Percentiles rank a stretch among this genome's conserved stretches.
Evolutionary conservation across 2,888 invertebrate genomes (phyloP).

Genomic region (Hecatera dysodea): DNA sequence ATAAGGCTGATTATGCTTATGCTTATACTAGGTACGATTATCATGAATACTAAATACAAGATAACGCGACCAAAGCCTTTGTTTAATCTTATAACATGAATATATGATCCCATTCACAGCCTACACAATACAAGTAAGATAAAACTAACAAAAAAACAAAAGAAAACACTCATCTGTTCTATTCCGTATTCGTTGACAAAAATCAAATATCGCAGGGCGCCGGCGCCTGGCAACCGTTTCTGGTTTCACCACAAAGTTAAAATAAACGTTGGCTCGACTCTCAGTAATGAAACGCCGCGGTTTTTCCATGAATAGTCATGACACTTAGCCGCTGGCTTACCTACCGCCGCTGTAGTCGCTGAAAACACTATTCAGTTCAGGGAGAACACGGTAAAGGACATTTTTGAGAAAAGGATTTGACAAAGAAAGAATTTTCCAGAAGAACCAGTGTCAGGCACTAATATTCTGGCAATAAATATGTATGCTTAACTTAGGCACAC

Average conservation of each 20-base stretch:
- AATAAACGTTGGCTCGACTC: slow-evolving; percentile 66
- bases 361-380: slow-evolving; percentile 42
- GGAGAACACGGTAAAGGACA: slow-evolving; percentile 46
- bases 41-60: no score
- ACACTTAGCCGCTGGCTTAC: slow-evolving; percentile 70
- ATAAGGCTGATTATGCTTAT: no score
- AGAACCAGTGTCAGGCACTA: no score
- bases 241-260: slow-evolving; percentile 54
- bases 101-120: background rate
- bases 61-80: no score
- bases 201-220: slow-evolving; percentile 29
- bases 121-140: background rate
- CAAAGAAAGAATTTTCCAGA: background rate
- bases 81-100: background rate
- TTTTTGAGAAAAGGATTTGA: background rate
- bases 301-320: slow-evolving; percentile 88
- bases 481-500: no score
- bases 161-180: background rate
- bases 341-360: slow-evolving; percentile 53
- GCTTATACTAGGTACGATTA: no score
- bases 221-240: slow-evolving; percentile 37
- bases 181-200: slow-evolving; percentile 28
- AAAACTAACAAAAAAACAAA: background rate
- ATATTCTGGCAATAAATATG: no score
- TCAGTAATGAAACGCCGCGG: slow-evolving; percentile 81